Conservation (phyloP, 1,140 invertebrate genomes). For the Apolygus lucorum region DNA sequence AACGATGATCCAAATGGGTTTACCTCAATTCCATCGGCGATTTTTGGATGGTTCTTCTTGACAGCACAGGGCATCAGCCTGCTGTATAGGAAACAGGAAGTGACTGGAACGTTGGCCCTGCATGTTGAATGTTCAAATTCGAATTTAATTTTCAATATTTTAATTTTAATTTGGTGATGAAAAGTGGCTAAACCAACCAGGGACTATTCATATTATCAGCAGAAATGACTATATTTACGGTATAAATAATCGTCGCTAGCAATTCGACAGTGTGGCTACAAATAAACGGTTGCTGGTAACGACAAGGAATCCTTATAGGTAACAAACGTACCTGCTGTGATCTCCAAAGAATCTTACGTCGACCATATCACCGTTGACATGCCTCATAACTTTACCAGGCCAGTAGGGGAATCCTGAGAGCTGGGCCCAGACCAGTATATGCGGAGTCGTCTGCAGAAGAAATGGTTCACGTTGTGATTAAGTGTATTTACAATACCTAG, state of each 20-base stretch:
- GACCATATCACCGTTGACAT: constrained; percentile 54
- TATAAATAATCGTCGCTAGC: too few species aligned
- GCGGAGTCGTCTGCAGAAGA: constrained; percentile 52
- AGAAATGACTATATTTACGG: too few species aligned
- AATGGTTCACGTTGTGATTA: too few species aligned
- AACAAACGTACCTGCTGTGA: constrained; percentile 81
- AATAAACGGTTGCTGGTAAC: too few species aligned
- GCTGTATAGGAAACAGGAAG: constrained; percentile 71
- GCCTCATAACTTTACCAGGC: constrained; percentile 83
- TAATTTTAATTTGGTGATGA: too few species aligned
- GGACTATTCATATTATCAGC: too few species aligned
- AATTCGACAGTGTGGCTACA: too few species aligned
- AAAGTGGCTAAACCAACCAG: too few species aligned
- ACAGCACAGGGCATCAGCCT: constrained; percentile 44
- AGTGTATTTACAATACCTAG: too few species aligned
- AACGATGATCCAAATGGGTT: too few species aligned
- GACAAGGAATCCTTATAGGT: too few species aligned
- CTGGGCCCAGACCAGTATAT: constrained; percentile 84
- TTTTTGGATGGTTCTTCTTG: constrained; percentile 52
- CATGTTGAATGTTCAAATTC: background rate
- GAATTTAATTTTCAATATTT: too few species aligned
- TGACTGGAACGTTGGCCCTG: constrained; percentile 71
- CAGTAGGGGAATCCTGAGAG: constrained; percentile 91
- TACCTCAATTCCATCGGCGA: constrained; percentile 54
- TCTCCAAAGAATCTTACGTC: constrained; percentile 91